Conservation (phyloP, 2,888 invertebrate species). For the Aricia artaxerxes region DNA sequence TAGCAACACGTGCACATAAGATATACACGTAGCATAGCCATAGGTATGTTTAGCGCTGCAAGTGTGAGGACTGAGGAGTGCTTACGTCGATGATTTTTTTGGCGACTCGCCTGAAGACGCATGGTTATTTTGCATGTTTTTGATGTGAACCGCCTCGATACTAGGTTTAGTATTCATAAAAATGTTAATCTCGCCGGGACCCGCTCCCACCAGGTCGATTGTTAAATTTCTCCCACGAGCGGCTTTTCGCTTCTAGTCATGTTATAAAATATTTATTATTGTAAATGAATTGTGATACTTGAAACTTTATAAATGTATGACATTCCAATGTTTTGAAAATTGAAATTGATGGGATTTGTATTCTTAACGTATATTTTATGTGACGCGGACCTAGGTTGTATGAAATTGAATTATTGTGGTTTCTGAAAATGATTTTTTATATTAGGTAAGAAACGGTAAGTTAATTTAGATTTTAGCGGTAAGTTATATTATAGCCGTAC, state of each 20-base stretch:
- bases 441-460: not conserved
- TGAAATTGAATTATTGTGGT: not conserved
- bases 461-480: not conserved
- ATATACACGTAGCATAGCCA: not conserved
- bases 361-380: slow-evolving; percentile 21
- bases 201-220: slow-evolving; percentile 21
- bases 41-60: not conserved
- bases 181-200: not conserved
- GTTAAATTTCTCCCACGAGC: slow-evolving; percentile 10
- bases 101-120: not conserved
- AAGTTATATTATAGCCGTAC: not conserved
- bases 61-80: too few relatives aligned
- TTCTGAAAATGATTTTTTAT: slow-evolving; percentile 7
- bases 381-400: not conserved
- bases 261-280: slow-evolving; percentile 20
- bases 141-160: not conserved
- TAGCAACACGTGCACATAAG: not conserved
- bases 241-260: slow-evolving; percentile 14
- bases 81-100: not conserved
- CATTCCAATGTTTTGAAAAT: slow-evolving; percentile 26
- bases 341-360: slow-evolving; percentile 20
- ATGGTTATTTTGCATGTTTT: slow-evolving; percentile 15
- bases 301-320: slow-evolving; percentile 29
- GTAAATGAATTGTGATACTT: slow-evolving; percentile 27
- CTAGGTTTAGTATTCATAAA: slow-evolving; percentile 18